Evolutionary conservation across 2,888 invertebrate genomes (phyloP), one percentile per base, ranked within the genome.

Genomic region (Iphiclides podalirius): DNA sequence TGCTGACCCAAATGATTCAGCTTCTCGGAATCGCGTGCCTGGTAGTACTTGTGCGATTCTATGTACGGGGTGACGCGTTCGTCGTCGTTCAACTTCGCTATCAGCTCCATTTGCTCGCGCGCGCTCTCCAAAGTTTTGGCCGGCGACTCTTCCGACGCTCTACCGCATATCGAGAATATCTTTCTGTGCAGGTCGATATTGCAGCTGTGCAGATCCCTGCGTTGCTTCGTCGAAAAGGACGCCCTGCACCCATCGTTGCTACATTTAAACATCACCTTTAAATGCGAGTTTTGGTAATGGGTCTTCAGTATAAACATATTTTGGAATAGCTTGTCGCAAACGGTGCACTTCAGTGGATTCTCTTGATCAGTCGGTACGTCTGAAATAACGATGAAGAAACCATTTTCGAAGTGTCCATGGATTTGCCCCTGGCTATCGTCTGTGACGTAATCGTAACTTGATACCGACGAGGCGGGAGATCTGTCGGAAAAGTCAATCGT

Each of bases 251-350:
- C 97, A 59, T 97, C 97, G 16, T 97, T 94, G 67, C 94, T 96
- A 84, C 98, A 98, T 72, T 95, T 96, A 82, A 98, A 98, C 94
- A 97, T 96, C 52, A 98, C 85, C 82, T 98, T 98, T 44, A 98
- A 92, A 81, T 98, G 98, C 7, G 96, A 95, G 78, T 96, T 98
- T 88, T 97, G 97, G 78, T 97, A 98, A 76, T 98, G 98, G 1
- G 96, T 95, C 82, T 97, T 98, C 15, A 98, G 93, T 41, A 96
- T 95, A 72, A 97, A 97, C 66, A 96, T 94, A 72, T 97, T 98
- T 78, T 96, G 96, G 79, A 98, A 98, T 68, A 95, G 91, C 82
- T 97, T 97, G 4, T 96, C 96, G 76, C 98, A 98, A 23, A 96
- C 95, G 1, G 95, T 93, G 79, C 98, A 98, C 63, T 95, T 93